Evolutionary conservation across 1,140 invertebrate species (phyloP), one percentile per base, ranked within the genome.

Genomic region (Monomorium pharaonis): DNA sequence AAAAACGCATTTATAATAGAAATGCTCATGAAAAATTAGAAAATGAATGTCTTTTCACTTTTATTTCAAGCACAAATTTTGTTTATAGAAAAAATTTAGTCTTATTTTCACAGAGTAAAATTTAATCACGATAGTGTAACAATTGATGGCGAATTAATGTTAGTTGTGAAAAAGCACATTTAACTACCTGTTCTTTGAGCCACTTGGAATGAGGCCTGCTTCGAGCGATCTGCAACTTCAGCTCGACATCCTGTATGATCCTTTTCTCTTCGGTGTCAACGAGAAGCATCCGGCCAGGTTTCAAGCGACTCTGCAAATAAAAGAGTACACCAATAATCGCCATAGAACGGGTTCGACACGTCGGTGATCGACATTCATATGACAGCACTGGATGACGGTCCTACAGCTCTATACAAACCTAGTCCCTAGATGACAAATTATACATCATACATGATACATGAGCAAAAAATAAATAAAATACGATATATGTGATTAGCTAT

Each of bases 271-370:
- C 95, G 0, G 99, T 99, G 94, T 99, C 99, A 83, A 99, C 98
- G 81, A 99, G 95, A 92, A 99, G 96, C 99, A 99, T 99, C 88
- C 99, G 96, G 3, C 99, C 99, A 2, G 99, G 99, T 95, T 99
- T 99, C 92, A 99, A 96, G 84, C 99, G 98, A 93, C 99, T 99
- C 98, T 98, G 95, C 51, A 96, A 95, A 94, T 94, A 94, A 94
- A 94, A 92, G 89, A 89, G 92, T 75, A 93, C 76, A 74, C 86
- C 67, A 88, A 90, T 90, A 77, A 91, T 89, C 62, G 77, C 65
- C 49, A 37, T 84, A 56, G 56, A 89, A 86, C 60, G 24, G 90
- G 56, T 90, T 67, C 58, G 89, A 76, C 76, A 80, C 56, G 58
- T 83, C 78, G 78, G 74, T 85, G 86, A 84, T 91, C 65, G 88